These are phyloP conservation scores for Drosophila anceps DNA, from an alignment of 2,888 invertebrate species.

Conservation along the genomic window DNA sequence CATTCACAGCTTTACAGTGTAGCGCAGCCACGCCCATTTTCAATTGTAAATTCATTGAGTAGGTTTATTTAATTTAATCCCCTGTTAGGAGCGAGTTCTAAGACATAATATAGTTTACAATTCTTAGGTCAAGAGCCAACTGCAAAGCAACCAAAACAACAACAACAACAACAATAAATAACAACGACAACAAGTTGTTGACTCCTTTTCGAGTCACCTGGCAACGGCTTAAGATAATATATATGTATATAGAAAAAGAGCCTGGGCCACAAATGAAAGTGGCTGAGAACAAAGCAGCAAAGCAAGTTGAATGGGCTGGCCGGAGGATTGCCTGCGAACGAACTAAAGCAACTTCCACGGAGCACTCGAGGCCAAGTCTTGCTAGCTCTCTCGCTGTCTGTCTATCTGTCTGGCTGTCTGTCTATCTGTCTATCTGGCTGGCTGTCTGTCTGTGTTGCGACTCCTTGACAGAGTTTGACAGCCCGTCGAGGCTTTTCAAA, in stretches of 20 bases:
- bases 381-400: slow-evolving; percentile 28
- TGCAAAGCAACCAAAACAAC: background rate
- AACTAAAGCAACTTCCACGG: slow-evolving; percentile 24
- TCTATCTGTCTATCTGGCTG: background rate
- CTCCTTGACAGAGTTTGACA: slow-evolving; percentile 57
- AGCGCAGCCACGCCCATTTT: background rate
- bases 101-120: slow-evolving; percentile 25
- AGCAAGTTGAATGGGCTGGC: slow-evolving; percentile 64
- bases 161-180: background rate
- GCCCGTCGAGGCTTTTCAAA: slow-evolving; percentile 67
- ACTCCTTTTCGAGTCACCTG: slow-evolving; percentile 48
- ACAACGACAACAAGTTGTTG: slow-evolving; percentile 8
- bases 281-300: slow-evolving; percentile 37
- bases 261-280: slow-evolving; percentile 43
- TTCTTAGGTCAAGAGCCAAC: slow-evolving; percentile 62
- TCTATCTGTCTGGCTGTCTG: background rate
- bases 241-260: slow-evolving; percentile 19
- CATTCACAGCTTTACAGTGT: background rate
- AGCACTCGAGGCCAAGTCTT: slow-evolving; percentile 20
- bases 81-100: background rate
- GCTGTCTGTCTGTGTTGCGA: slow-evolving; percentile 36
- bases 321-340: slow-evolving; percentile 30
- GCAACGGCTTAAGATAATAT: slow-evolving; percentile 38
- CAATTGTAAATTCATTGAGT: slow-evolving; percentile 6
- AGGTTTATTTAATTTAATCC: background rate